Evolutionary conservation across 2,888 invertebrate species (phyloP).

Genomic region (Brenthis hecate): DNA sequence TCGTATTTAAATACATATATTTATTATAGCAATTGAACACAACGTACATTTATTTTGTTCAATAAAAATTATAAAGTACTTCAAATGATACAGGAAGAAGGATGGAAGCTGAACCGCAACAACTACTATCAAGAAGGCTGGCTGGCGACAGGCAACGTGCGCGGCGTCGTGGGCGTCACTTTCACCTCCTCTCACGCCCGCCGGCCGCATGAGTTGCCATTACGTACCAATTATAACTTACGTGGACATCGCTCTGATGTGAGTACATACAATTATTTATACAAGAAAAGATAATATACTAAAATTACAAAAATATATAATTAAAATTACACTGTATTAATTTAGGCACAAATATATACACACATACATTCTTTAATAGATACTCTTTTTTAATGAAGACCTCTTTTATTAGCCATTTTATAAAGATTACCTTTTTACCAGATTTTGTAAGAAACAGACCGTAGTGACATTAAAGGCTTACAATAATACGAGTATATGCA

Average conservation of each 20-base stretch:
- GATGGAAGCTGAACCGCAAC: slow-evolving; percentile 96
- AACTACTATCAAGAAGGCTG: slow-evolving; percentile 99
- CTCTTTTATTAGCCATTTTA: too few species aligned
- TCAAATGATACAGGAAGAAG: slow-evolving; percentile 87
- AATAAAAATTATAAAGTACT: neutral
- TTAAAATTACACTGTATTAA: too few species aligned
- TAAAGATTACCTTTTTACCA: too few species aligned
- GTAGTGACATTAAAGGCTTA: too few species aligned
- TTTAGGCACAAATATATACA: too few species aligned
- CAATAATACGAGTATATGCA: too few species aligned
- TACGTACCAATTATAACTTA: slow-evolving; percentile 97
- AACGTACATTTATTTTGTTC: neutral
- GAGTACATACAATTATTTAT: slow-evolving; percentile 51
- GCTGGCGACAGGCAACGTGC: slow-evolving; percentile 96
- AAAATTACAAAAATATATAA: too few species aligned
- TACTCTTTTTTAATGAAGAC: too few species aligned
- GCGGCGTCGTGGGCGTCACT: slow-evolving; percentile 97
- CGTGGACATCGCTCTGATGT: slow-evolving; percentile 98
- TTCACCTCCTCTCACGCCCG: slow-evolving; percentile 97
- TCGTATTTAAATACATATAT: neutral
- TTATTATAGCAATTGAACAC: neutral
- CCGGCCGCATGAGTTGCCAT: slow-evolving; percentile 92
- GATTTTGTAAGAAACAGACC: too few species aligned
- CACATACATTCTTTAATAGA: too few species aligned
- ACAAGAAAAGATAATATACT: too few species aligned